phyloP scores from a whole-genome alignment of 2,888 invertebrate genomes.

The Clusia tigrina region DNA sequence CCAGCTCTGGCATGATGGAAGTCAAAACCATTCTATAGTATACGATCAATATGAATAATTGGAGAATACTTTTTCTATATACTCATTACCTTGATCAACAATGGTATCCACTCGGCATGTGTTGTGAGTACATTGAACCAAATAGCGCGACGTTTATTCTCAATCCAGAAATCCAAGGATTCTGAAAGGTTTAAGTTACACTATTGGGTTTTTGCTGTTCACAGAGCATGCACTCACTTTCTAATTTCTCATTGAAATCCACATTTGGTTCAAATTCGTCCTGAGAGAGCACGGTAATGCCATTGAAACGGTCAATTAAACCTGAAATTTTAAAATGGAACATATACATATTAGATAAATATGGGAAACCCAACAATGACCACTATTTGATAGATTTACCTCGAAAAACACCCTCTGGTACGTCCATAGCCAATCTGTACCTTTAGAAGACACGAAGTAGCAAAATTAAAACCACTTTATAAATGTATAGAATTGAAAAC shows the following conservation, averaged over 20 bases:
- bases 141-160: constrained; percentile 73
- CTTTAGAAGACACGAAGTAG: neutral
- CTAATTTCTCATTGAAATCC: constrained; percentile 67
- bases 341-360: too few relatives aligned
- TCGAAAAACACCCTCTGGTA: constrained; percentile 62
- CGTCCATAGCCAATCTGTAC: constrained; percentile 43
- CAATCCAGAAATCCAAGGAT: constrained; percentile 74
- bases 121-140: constrained; percentile 82
- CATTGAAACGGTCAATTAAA: constrained; percentile 76
- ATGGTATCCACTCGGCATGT: constrained; percentile 78
- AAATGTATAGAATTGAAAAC: neutral
- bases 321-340: too few relatives aligned
- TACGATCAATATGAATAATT: too few relatives aligned
- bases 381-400: too few relatives aligned
- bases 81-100: constrained; percentile 71
- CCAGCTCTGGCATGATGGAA: constrained; percentile 86
- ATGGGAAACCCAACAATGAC: too few relatives aligned
- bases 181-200: constrained; percentile 65
- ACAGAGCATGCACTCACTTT: constrained; percentile 66
- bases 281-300: constrained; percentile 74
- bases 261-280: constrained; percentile 67
- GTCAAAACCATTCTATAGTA: constrained; percentile 74
- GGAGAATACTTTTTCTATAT: constrained; percentile 18
- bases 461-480: neutral
- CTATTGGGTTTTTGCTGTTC: neutral